Percentiles rank a stretch among this genome's conserved stretches.
Conservation (phyloP, 2,113 vertebrate species). For the Pyrgilauda ruficollis region DNA sequence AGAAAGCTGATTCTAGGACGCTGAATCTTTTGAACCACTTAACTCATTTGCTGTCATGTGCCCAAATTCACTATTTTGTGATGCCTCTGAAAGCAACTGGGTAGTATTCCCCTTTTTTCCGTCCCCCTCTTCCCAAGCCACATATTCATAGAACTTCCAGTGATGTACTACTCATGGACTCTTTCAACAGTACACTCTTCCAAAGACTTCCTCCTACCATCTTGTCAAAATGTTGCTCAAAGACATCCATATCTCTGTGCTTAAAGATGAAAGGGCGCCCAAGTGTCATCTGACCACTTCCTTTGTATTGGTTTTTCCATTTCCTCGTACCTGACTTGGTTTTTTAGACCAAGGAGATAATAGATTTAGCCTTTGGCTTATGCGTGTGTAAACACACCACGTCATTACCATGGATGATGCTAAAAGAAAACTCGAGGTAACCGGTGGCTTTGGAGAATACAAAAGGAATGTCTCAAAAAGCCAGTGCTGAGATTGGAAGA, state of each 20-base stretch:
- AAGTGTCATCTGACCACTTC: not conserved
- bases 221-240: not conserved
- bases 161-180: no score
- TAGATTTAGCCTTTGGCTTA: not conserved
- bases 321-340: not conserved
- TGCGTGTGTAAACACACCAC: not conserved
- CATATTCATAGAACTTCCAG: not conserved
- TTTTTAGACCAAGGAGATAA: not conserved
- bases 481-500: not conserved
- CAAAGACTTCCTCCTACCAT: not conserved
- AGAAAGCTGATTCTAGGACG: not conserved
- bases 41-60: not conserved
- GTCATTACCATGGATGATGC: not conserved
- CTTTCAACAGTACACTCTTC: not conserved
- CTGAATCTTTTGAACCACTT: rapidly evolving
- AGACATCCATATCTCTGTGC: not conserved
- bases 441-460: not conserved
- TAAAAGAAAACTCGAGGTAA: not conserved
- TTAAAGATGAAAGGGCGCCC: not conserved
- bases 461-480: not conserved
- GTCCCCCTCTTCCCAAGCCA: not conserved
- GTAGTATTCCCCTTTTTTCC: no score
- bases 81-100: not conserved
- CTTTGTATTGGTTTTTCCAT: not conserved
- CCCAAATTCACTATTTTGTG: not conserved